A percentile compares a stretch with the other conserved stretches of the same genome.
Conservation (phyloP, 2,888 invertebrate genomes). For the Calameuta idolon region DNA sequence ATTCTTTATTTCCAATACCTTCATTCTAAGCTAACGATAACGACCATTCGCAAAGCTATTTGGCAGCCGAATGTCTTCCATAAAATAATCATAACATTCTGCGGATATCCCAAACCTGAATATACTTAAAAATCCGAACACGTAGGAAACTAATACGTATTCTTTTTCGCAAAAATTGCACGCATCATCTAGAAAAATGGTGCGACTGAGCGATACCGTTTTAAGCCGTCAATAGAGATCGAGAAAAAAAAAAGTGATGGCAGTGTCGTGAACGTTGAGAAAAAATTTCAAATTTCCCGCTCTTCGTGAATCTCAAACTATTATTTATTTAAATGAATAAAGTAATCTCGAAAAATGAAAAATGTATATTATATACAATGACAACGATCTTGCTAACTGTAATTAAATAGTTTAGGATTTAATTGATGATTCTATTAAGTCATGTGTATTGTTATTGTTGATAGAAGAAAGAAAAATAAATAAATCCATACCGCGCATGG, state of each 20-base stretch:
- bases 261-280: not conserved
- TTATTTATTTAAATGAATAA: too few species aligned
- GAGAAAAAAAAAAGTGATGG: not conserved
- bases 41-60: conserved; percentile 25
- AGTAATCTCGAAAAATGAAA: too few species aligned
- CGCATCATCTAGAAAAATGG: not conserved
- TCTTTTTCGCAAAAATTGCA: not conserved
- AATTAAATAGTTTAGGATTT: too few species aligned
- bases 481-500: conserved; percentile 70
- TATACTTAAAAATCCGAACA: conserved; percentile 14
- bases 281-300: too few species aligned
- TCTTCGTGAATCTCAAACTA: too few species aligned
- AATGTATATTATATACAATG: too few species aligned
- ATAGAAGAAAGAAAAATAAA: conserved; percentile 20
- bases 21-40: conserved; percentile 14
- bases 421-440: too few species aligned
- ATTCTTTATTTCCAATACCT: conserved; percentile 9
- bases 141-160: conserved; percentile 20
- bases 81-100: conserved; percentile 32
- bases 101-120: conserved; percentile 15
- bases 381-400: too few species aligned
- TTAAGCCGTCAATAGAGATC: not conserved
- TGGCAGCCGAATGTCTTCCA: conserved; percentile 18
- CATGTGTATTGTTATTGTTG: not conserved
- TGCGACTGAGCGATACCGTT: not conserved